Evolutionary conservation across 1,140 invertebrate genomes (phyloP).

Genomic region (Drosophila seguyi): DNA sequence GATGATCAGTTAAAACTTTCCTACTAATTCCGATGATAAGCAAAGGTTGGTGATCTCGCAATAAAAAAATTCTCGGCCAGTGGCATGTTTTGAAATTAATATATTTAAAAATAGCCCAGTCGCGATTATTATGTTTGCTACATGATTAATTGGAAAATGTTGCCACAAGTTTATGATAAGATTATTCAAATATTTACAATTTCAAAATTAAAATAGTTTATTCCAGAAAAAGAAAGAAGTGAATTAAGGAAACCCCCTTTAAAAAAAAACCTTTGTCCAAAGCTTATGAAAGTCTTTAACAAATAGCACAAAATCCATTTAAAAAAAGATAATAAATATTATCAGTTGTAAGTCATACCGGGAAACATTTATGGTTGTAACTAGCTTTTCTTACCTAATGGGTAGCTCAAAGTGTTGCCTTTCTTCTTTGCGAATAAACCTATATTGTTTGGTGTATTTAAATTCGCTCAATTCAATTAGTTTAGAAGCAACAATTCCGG

Average conservation of each 20-base stretch:
- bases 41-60: conserved; percentile 41
- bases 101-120: conserved; percentile 49
- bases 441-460: conserved; percentile 21
- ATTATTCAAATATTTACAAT: neutral
- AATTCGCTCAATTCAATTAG: conserved; percentile 68
- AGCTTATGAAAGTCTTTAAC: neutral
- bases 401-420: conserved; percentile 15
- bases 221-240: rapidly evolving
- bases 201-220: neutral
- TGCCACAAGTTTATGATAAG: neutral
- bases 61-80: conserved; percentile 26
- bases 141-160: neutral
- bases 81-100: conserved; percentile 48
- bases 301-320: neutral
- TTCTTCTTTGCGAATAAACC: neutral
- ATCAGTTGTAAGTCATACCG: conserved; percentile 9
- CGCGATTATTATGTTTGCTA: conserved; percentile 14
- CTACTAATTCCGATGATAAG: conserved; percentile 35
- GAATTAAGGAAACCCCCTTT: neutral
- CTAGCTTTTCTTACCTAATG: neutral
- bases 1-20: conserved; percentile 54
- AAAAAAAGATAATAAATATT: conserved; percentile 8
- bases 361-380: conserved; percentile 14
- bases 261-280: too few relatives aligned
- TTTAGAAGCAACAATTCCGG: conserved; percentile 66